Evolutionary conservation across 2,113 vertebrate genomes (phyloP).

Genomic region (Balaeniceps rex): DNA sequence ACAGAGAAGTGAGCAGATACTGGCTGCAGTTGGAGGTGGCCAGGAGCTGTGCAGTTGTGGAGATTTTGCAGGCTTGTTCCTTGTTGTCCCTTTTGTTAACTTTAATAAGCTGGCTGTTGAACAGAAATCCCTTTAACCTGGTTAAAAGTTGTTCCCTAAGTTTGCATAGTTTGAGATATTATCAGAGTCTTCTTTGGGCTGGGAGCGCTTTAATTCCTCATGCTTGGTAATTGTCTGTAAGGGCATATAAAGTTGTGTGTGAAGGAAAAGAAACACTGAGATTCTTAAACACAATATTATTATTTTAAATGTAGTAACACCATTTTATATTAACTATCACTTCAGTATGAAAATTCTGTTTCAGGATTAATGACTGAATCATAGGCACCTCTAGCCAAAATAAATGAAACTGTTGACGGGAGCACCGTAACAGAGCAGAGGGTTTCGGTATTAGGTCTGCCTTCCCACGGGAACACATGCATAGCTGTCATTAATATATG

Average conservation of each 20-base stretch:
- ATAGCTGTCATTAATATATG: background rate
- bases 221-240: conserved; percentile 8
- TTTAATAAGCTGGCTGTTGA: background rate
- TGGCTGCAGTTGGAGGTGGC: background rate
- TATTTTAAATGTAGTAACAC: conserved; percentile 20
- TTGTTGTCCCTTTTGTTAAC: background rate
- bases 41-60: background rate
- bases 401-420: background rate
- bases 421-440: background rate
- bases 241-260: background rate
- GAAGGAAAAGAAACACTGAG: conserved; percentile 10
- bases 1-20: background rate
- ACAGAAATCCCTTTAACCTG: conserved; percentile 49
- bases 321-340: background rate
- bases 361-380: background rate
- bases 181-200: conserved; percentile 24
- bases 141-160: conserved; percentile 27
- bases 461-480: background rate
- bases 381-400: background rate
- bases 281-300: background rate
- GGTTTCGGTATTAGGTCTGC: background rate
- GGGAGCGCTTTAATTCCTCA: conserved; percentile 28
- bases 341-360: background rate
- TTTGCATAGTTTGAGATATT: conserved; percentile 47
- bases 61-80: background rate